Conservation (phyloP, 2,797 vertebrate species). For the Amblyraja radiata region DNA sequence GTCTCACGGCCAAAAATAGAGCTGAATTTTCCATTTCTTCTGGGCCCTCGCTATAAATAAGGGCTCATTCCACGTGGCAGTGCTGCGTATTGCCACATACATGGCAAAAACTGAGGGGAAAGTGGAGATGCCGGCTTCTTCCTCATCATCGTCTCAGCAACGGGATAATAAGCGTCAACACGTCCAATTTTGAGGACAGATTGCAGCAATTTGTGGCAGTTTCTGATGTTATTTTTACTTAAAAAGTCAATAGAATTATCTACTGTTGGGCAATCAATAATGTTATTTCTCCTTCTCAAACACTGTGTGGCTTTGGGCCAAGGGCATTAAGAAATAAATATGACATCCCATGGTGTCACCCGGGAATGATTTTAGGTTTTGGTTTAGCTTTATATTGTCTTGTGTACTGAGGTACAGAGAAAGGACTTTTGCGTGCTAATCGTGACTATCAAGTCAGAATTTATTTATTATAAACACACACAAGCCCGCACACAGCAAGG, state of each 20-base stretch:
- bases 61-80: not conserved
- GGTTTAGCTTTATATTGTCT: too few species aligned
- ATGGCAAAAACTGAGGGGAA: not conserved
- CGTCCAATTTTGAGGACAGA: not conserved
- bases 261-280: not conserved
- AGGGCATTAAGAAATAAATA: not conserved
- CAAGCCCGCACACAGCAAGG: too few species aligned
- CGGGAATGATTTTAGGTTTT: not conserved
- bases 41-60: constrained; percentile 15
- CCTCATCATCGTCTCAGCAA: not conserved
- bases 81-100: not conserved
- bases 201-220: not conserved
- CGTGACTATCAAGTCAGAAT: too few species aligned
- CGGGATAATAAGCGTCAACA: not conserved
- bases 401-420: too few species aligned
- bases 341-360: not conserved
- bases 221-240: not conserved
- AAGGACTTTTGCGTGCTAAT: too few species aligned
- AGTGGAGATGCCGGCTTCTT: too few species aligned
- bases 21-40: constrained; percentile 28
- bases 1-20: constrained; percentile 33
- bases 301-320: too few species aligned
- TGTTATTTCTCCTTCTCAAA: not conserved
- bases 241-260: not conserved
- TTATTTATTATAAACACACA: too few species aligned